These are phyloP conservation scores for Acleris laterana DNA, from an alignment of 2,888 invertebrate species.

Conservation along the genomic window DNA sequence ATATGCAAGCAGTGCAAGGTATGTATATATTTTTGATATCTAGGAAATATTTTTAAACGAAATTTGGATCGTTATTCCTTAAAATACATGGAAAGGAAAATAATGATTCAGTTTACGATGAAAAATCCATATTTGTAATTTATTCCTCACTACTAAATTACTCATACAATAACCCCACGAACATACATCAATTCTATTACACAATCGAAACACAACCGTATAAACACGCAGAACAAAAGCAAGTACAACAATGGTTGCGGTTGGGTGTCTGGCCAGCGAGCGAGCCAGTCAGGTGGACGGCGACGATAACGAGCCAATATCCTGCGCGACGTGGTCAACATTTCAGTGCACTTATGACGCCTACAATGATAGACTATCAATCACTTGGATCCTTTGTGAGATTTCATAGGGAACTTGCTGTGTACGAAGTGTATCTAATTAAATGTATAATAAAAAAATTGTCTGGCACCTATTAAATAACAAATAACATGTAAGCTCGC, in stretches of 20 bases:
- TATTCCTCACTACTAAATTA: too few relatives aligned
- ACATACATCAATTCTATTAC: not conserved
- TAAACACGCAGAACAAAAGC: constrained; percentile 5
- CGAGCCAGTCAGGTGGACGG: constrained; percentile 16
- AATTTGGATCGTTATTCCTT: too few relatives aligned
- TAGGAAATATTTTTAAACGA: too few relatives aligned
- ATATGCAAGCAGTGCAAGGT: too few relatives aligned
- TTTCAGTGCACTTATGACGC: not conserved
- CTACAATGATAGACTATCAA: not conserved
- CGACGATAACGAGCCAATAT: constrained; percentile 31
- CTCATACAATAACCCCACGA: not conserved
- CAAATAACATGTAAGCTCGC: too few relatives aligned
- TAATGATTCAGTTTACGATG: too few relatives aligned
- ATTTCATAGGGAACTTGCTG: too few relatives aligned
- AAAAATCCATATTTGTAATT: too few relatives aligned
- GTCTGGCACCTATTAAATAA: too few relatives aligned
- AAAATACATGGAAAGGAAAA: too few relatives aligned
- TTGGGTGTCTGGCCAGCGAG: constrained; percentile 16
- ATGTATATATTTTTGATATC: too few relatives aligned
- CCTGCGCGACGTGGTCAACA: constrained; percentile 1
- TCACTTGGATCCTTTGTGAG: not conserved
- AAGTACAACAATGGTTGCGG: constrained; percentile 11
- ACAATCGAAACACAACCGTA: constrained; percentile 1
- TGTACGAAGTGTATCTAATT: not conserved
- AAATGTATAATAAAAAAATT: too few relatives aligned